phyloP scores from a whole-genome alignment of 1,140 invertebrate genomes.

The Wiebesia pumilae region DNA sequence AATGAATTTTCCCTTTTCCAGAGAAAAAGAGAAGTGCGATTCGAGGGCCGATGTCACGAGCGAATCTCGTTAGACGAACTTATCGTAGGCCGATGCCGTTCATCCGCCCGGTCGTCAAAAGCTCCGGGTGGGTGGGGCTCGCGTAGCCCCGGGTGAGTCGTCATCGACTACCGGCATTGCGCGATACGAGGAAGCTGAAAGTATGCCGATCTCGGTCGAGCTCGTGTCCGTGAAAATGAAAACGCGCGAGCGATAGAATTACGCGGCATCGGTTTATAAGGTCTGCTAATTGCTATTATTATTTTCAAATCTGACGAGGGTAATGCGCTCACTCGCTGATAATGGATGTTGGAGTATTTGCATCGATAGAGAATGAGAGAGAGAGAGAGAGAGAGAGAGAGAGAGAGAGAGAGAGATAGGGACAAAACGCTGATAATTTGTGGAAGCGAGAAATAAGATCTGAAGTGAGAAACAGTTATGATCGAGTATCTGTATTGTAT shows the following conservation, averaged over 20 bases:
- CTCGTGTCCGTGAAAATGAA: neutral
- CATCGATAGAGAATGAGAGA: neutral
- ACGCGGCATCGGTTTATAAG: neutral
- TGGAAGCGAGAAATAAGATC: neutral
- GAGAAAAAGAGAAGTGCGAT: too few relatives aligned
- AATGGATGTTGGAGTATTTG: neutral
- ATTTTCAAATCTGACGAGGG: neutral
- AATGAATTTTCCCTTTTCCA: neutral
- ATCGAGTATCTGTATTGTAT: neutral
- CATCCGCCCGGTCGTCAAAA: neutral
- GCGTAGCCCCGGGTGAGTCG: neutral
- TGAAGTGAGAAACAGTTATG: slow-evolving; percentile 1
- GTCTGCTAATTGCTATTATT: slow-evolving; percentile 7
- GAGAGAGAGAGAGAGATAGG: neutral
- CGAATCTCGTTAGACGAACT: too few relatives aligned
- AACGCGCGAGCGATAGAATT: neutral
- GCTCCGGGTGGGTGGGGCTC: neutral
- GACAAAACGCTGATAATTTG: neutral
- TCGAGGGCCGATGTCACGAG: too few relatives aligned
- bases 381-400: neutral
- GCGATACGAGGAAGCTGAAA: neutral
- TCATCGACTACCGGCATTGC: neutral
- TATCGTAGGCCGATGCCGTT: neutral
- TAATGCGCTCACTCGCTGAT: neutral
- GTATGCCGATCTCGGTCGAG: neutral